Percentiles rank a stretch among this genome's conserved stretches.
Conservation (phyloP, 2,113 vertebrate genomes). For the Cairina moschata region DNA sequence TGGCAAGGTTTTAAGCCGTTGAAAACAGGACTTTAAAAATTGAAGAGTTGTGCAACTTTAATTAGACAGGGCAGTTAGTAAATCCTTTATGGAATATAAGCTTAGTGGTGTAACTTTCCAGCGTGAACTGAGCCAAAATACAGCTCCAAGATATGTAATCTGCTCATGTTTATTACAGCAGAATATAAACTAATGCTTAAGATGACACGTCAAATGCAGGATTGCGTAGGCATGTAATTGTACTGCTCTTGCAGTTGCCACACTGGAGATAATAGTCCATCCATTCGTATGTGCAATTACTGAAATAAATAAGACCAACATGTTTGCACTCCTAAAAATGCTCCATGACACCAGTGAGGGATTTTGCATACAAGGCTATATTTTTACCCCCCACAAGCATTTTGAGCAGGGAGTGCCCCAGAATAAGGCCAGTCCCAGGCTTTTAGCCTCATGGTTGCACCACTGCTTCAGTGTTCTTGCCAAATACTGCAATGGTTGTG, state of each 20-base stretch:
- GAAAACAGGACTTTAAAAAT: slow-evolving; percentile 17
- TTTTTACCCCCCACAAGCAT: not conserved
- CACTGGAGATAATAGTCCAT: not conserved
- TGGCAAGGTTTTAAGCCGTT: not conserved
- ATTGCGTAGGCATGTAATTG: not conserved
- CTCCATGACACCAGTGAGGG: not conserved
- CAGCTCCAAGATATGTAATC: slow-evolving; percentile 25
- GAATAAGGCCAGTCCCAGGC: not conserved
- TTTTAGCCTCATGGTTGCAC: not conserved
- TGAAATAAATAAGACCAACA: not conserved
- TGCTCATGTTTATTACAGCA: not conserved
- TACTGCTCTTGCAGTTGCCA: not conserved
- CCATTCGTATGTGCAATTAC: not conserved
- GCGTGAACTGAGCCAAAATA: not conserved
- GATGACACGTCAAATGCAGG: not conserved
- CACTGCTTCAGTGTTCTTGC: not conserved
- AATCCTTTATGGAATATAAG: slow-evolving; percentile 18
- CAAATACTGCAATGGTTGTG: not conserved
- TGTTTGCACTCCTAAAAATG: not conserved
- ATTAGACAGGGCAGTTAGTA: not conserved
- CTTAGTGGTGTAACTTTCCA: not conserved
- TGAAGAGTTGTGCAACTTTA: slow-evolving; percentile 20
- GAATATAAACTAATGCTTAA: not conserved
- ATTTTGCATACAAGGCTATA: not conserved
- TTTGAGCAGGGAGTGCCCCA: not conserved